Evolutionary conservation across 2,797 vertebrate species (phyloP).

Genomic region (Peromyscus aztecus): DNA sequence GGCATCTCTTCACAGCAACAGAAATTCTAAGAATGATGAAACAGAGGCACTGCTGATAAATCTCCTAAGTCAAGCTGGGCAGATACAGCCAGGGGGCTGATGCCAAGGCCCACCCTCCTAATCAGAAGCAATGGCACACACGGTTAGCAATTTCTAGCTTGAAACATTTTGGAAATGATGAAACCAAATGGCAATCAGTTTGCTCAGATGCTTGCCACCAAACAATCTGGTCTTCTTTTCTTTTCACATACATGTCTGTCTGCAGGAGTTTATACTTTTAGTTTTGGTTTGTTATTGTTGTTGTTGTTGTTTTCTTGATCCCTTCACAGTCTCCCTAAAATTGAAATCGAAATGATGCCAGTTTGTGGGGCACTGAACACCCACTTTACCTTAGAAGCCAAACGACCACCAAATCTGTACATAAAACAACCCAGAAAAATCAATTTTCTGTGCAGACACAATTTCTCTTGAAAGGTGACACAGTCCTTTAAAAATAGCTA

Average conservation of each 20-base stretch:
- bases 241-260: background rate
- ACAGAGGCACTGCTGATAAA: background rate
- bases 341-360: background rate
- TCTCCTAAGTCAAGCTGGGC: background rate
- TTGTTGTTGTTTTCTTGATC: background rate
- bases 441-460: constrained; percentile 80
- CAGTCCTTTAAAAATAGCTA: constrained; percentile 90
- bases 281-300: background rate
- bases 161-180: background rate
- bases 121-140: background rate
- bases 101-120: background rate
- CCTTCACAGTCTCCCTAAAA: constrained; percentile 18
- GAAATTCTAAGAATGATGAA: background rate
- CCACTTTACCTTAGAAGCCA: constrained; percentile 62
- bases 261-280: background rate
- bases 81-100: background rate
- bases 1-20: background rate
- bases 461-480: constrained; percentile 89
- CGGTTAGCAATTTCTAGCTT: no score
- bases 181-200: background rate
- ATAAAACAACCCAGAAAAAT: constrained; percentile 66
- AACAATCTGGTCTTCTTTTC: background rate
- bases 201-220: background rate
- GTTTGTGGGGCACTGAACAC: background rate
- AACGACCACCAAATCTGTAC: constrained; percentile 77